Conservation (phyloP, 2,888 invertebrate species). For the Andrena dorsata region DNA sequence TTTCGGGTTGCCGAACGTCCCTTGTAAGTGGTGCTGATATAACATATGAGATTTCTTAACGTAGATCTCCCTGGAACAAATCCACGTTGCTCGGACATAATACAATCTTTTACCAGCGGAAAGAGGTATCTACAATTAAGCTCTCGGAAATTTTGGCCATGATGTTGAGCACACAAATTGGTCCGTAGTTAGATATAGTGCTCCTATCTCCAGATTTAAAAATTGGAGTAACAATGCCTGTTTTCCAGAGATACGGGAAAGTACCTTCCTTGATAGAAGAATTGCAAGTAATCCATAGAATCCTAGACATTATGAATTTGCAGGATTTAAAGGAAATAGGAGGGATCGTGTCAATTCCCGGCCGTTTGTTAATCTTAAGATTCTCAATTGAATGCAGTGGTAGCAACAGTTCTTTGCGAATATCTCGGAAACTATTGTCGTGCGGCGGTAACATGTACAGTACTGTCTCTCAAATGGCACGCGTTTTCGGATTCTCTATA, state of each 20-base stretch:
- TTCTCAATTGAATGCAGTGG: no score
- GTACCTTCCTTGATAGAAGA: background rate
- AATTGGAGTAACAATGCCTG: background rate
- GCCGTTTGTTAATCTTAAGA: no score
- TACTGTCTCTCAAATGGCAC: no score
- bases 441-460: no score
- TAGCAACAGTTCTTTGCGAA: no score
- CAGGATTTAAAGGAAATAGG: no score
- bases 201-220: background rate
- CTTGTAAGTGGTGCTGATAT: background rate
- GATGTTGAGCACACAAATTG: constrained; percentile 1
- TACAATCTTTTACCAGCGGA: background rate
- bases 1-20: no score
- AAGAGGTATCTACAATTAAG: background rate
- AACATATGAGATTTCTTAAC: background rate
- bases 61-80: background rate
- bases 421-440: no score
- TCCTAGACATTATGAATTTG: background rate
- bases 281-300: background rate
- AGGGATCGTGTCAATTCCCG: no score
- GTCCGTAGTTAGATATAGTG: background rate
- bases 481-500: no score
- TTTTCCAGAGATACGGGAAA: background rate
- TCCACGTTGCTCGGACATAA: background rate
- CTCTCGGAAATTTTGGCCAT: constrained; percentile 4